These are phyloP conservation scores for Chorisops tibialis DNA, from an alignment of 2,888 invertebrate genomes.

Conservation along the genomic window DNA sequence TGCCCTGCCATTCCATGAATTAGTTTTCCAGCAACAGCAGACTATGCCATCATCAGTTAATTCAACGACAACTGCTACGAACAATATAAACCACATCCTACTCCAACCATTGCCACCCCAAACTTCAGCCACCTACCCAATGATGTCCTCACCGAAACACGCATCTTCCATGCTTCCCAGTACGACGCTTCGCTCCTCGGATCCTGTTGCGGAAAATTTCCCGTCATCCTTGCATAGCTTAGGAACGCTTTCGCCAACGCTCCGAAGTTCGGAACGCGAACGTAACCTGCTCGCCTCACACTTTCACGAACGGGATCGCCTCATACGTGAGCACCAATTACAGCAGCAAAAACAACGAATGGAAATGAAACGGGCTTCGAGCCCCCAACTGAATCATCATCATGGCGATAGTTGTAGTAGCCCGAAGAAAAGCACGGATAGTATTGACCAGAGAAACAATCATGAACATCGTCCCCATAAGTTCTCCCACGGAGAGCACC, in stretches of 20 bases:
- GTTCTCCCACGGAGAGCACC: too few species aligned
- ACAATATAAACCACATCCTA: background rate
- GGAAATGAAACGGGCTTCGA: conserved; percentile 33
- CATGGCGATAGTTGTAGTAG: too few species aligned
- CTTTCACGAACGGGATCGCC: conserved; percentile 52
- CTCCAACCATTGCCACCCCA: background rate
- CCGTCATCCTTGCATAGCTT: conserved; percentile 11
- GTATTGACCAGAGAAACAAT: conserved; percentile 27
- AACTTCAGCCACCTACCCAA: conserved; percentile 1
- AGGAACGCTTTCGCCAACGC: conserved; percentile 20
- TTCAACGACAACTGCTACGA: conserved; percentile 12
- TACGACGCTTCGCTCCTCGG: conserved; percentile 7
- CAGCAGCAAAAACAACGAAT: conserved; percentile 43
- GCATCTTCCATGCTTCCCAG: background rate
- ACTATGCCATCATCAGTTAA: conserved; percentile 19
- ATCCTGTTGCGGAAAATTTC: conserved; percentile 13
- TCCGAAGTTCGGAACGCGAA: conserved; percentile 37
- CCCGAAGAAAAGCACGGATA: too few species aligned
- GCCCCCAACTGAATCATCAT: background rate
- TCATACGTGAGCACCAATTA: conserved; percentile 51
- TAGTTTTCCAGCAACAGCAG: conserved; percentile 35
- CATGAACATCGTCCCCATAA: conserved; percentile 26
- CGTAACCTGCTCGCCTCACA: conserved; percentile 49
- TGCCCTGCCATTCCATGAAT: conserved; percentile 31
- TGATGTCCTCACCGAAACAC: background rate